Percentiles rank a stretch among this genome's conserved stretches.
phyloP scores from a whole-genome alignment of 2,113 vertebrate genomes.

The Coptodon bakossiorum region DNA sequence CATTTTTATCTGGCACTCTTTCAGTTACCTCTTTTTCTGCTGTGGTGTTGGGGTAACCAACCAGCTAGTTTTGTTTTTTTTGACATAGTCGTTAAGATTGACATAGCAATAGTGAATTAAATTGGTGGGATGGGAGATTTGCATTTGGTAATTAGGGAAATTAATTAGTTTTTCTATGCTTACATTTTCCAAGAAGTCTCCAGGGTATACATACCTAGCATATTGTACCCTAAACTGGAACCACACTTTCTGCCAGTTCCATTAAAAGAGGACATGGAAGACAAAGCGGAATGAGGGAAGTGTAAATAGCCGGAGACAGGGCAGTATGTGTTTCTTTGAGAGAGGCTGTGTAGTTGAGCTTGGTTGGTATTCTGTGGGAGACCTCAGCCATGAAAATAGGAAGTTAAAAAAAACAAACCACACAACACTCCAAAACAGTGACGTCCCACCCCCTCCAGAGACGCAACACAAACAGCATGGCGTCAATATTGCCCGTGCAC shows the following conservation, averaged over 20 bases:
- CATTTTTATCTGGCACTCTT: background rate
- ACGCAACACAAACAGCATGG: background rate
- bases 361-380: slow-evolving; percentile 19
- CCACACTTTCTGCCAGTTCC: background rate
- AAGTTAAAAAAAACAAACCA: background rate
- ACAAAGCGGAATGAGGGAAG: background rate
- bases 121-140: background rate
- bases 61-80: fast-evolving
- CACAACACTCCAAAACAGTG: background rate
- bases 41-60: background rate
- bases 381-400: background rate
- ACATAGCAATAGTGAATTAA: background rate
- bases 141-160: background rate
- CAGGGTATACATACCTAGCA: background rate
- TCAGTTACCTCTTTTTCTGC: background rate
- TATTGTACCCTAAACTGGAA: background rate
- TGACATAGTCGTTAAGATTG: background rate
- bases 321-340: background rate
- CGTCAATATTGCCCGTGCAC: background rate
- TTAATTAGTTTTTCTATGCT: background rate
- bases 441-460: background rate
- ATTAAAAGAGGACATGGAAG: background rate
- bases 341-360: background rate
- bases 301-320: background rate
- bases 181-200: background rate